phyloP scores from a whole-genome alignment of 2,888 invertebrate species.

The Synanthedon andrenaeformis region DNA sequence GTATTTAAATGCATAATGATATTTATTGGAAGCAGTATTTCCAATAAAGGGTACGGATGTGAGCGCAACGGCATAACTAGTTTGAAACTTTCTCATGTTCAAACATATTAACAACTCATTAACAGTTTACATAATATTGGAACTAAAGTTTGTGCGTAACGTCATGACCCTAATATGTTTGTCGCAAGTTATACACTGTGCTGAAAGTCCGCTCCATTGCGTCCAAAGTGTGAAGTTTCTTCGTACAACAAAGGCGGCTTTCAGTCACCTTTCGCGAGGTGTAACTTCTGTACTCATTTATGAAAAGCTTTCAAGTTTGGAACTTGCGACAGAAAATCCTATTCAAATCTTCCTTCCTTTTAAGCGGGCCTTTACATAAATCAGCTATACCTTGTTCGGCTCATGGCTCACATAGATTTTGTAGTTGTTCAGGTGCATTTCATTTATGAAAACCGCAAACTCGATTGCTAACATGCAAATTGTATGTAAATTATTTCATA shows the following conservation, averaged over 20 bases:
- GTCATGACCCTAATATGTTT: not conserved
- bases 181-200: slow-evolving; percentile 1
- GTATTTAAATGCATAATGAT: too few relatives aligned
- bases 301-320: slow-evolving; percentile 61
- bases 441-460: too few relatives aligned
- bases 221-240: slow-evolving; percentile 28
- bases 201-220: slow-evolving; percentile 22
- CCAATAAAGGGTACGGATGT: not conserved
- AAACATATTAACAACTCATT: too few relatives aligned
- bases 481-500: too few relatives aligned
- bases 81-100: not conserved
- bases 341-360: slow-evolving; percentile 56
- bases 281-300: slow-evolving; percentile 47
- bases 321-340: slow-evolving; percentile 34
- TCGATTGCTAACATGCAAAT: too few relatives aligned
- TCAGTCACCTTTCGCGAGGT: slow-evolving; percentile 46
- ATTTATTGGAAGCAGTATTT: not conserved
- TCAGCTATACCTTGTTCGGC: slow-evolving; percentile 45
- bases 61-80: not conserved
- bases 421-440: too few relatives aligned
- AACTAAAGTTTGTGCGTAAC: not conserved
- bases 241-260: slow-evolving; percentile 37
- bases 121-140: not conserved
- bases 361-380: slow-evolving; percentile 51
- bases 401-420: slow-evolving; percentile 8